Evolutionary conservation across 2,888 invertebrate genomes (phyloP), one percentile per base, ranked within the genome.

Genomic region (Plebejus anna): DNA sequence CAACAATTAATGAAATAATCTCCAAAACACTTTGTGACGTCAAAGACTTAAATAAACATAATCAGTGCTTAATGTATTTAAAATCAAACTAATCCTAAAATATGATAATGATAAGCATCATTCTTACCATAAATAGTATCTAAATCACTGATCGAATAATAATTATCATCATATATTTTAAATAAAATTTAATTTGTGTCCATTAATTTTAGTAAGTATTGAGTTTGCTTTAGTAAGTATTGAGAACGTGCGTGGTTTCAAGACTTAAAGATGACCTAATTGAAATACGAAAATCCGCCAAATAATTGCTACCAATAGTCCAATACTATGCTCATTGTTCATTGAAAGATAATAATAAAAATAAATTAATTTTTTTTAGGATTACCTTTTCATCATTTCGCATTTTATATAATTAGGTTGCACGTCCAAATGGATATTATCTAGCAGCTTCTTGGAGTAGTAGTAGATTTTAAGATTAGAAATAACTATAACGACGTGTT

Each of bases 51-150:
- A 66, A 36, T 66, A 66, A 36, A 66, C 11, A 32, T 66, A 66
- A 66, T 32, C 66, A 66, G 66, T 66, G 32, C 66, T 32, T 36
- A 66, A 66, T 36, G 66, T 66, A 66, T 66, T 66, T 66, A 16
- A 66, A 66, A 66, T 66, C 66, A 32, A 36, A 66, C 4, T 66
- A 66, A 66, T 66, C 66, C 66, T 66, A 36, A 32, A 36, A 32
- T 13, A 66, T 66, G 66, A 66, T 28, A 28, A 28, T 61, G 61
- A 61, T 66, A 66, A 66, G 5, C 13, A 66, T 66, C 66, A 36
- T 61, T 61, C 11, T 28, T 61, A 61, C 28, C 66, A 66, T 16
- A 36, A 28, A 32, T 66, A 66, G 32, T 66, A 66, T 32, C 36
- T 66, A 32, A 36, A 66, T 4, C 13, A 36, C 13, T 36, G 66